Evolutionary conservation across 2,797 vertebrate species (phyloP), one percentile per base, ranked within the genome.

Genomic region (Xyrichtys novacula): DNA sequence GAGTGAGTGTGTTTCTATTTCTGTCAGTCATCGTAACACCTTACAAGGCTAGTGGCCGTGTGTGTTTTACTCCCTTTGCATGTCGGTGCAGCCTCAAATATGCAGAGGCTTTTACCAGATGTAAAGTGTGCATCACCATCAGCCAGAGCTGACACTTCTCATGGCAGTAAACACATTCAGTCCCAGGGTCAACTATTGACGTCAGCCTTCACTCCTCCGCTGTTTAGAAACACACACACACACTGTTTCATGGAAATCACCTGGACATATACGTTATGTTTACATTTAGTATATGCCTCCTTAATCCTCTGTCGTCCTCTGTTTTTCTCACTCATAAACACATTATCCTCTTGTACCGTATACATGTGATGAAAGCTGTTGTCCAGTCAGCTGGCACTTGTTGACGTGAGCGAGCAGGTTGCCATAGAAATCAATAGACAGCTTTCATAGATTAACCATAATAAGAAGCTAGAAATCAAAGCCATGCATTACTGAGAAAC

Each of bases 141-240:
- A 74, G 47, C 54, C 78, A 67, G 71, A 60, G 39, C 61, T 86
- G 71, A 85, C 77, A 71, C 86, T 87, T 87, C 76, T 85, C 85
- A 77, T 71, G 74, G 72, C 58, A 55, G 87, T 86, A 90, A 90
- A 92, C 90, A 89, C 77, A 77, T 64, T 69, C 52, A 80, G 80
- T 83, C 70, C 58, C 81, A 84, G 86, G 89, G 89, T 83, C 81
- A 74, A 61, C 58, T 7, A 71, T 85, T 91, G 89, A 92, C 87
- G 85, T 90, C 90, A 92, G 72, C 80, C 70, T 61, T 78, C 47
- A 54, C 73, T 82, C 81, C 81, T 66, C 73, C 2, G 78, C 83
- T 91, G 83, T 90, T 78, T 86, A 62, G 85, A 88, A 85, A 89
- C 88, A 53, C 39, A 40, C 26, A 7, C n/a, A 25, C 15, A 76